These are phyloP conservation scores for Hipparchia sbordonii DNA, from an alignment of 2,888 invertebrate species.

Conservation along the genomic window DNA sequence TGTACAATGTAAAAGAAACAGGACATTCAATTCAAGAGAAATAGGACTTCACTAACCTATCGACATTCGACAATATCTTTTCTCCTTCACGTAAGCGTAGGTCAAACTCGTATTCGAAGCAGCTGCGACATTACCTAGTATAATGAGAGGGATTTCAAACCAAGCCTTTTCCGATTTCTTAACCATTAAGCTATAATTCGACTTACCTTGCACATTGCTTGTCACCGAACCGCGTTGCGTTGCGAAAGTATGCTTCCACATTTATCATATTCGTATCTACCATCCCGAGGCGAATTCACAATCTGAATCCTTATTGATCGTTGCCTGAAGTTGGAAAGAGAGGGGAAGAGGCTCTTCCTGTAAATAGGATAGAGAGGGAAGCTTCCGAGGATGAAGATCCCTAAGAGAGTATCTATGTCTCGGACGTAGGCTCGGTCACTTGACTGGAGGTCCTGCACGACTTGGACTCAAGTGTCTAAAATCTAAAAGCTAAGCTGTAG, in stretches of 20 bases:
- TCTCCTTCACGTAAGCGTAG: too few relatives aligned
- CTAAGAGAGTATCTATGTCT: slow-evolving; percentile 53
- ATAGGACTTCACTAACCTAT: too few relatives aligned
- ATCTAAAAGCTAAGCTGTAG: not conserved
- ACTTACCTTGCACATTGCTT: not conserved
- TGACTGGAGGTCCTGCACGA: not conserved
- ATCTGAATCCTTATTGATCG: slow-evolving; percentile 73
- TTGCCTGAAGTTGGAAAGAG: slow-evolving; percentile 47
- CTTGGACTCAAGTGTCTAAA: not conserved
- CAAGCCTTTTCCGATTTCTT: not conserved
- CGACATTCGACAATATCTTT: too few relatives aligned
- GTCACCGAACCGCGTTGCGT: not conserved
- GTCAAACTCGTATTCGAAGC: too few relatives aligned
- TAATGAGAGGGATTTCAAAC: too few relatives aligned
- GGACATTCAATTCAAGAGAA: too few relatives aligned
- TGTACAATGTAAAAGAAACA: too few relatives aligned
- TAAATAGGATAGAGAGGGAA: slow-evolving; percentile 30
- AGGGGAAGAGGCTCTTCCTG: slow-evolving; percentile 43
- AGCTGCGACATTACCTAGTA: too few relatives aligned
- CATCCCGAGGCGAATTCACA: slow-evolving; percentile 59
- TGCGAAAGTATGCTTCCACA: not conserved
- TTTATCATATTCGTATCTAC: slow-evolving; percentile 31
- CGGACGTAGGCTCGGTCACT: slow-evolving; percentile 30
- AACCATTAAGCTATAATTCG: too few relatives aligned
- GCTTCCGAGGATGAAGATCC: slow-evolving; percentile 44